Evolutionary conservation across 2,797 vertebrate genomes (phyloP).

Genomic region (Eleutherodactylus coqui): DNA sequence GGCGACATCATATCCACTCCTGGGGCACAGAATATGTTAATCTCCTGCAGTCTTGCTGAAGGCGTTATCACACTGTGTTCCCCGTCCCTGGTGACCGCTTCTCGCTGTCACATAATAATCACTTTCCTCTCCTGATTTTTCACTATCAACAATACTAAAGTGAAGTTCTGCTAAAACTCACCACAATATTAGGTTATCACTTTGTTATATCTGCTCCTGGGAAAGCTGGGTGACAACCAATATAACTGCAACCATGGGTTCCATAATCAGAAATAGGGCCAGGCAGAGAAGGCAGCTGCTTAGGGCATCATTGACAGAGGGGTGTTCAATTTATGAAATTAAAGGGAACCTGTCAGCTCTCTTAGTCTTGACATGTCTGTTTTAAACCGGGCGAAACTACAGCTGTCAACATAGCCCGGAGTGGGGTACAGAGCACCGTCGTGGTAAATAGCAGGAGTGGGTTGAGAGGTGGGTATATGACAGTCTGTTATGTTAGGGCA

Average conservation of each 20-base stretch:
- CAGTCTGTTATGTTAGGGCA: no score
- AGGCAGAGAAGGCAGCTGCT: background rate
- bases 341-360: no score
- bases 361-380: no score
- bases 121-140: background rate
- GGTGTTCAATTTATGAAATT: background rate
- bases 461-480: no score
- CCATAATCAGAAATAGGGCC: background rate
- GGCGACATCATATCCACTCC: background rate
- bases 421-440: no score
- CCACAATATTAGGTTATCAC: background rate
- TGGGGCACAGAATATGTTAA: slow-evolving; percentile 28
- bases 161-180: background rate
- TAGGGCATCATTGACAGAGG: background rate
- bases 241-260: background rate
- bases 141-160: slow-evolving; percentile 29
- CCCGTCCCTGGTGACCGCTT: background rate
- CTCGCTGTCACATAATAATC: slow-evolving; percentile 35
- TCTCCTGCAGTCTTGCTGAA: slow-evolving; percentile 21
- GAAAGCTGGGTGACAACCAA: background rate
- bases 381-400: no score
- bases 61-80: slow-evolving; percentile 14
- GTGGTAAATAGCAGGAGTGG: no score
- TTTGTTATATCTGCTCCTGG: background rate
- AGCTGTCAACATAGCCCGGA: no score